Base-by-base conservation (phyloP, 2,113 vertebrate genomes). In the Calypte anna region DNA sequence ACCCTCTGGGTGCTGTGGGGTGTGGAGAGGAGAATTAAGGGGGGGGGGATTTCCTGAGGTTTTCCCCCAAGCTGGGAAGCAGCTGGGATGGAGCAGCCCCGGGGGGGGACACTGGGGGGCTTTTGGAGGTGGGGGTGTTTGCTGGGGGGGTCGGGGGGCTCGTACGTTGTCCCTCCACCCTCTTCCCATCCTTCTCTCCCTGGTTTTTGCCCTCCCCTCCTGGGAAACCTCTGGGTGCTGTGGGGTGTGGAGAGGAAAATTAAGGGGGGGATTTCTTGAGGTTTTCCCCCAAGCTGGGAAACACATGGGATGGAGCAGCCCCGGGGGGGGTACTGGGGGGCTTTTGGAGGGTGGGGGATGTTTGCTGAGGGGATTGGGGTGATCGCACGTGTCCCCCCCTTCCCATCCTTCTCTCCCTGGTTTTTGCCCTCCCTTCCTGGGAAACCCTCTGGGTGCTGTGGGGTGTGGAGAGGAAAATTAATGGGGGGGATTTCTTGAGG, bases 21-120 rank as follows among this genome's bases (percentile, higher is more conserved):
- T 9, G 24, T 27, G 74, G 73, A 10, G 6, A 50, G 27, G 48
- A 38, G 8, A 38, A 38, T 38, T 38, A 38, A 38, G 36, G 36
- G 36, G 69, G 86, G 87, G 54, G 53, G 33, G 33, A 63, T 59
- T 95, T 95, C 88, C 88, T 75, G 77, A 84, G 62, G 63, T 28
- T 95, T 95, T 58, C 87, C 91, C 91, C 76, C 5, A 67, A 54
- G 73, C 44, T 88, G 95, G 93, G 92, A 89, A 91, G 61, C 80
- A 62, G 72, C 77, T 36, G 88, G 76, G 85, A 74, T 6, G 43
- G 90, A 61, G 53, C 10, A 4, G 79, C 75, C 51, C 27, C 3
- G 62, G 83, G 76, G 57, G 63, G 31, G 5, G 10, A 9, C 3
- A n/a, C 33, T 25, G 14, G 1, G 24, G 69, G 54, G 44, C 36